Evolutionary conservation across 2,797 vertebrate species (phyloP).

Genomic region (Apogon hyalosoma): DNA sequence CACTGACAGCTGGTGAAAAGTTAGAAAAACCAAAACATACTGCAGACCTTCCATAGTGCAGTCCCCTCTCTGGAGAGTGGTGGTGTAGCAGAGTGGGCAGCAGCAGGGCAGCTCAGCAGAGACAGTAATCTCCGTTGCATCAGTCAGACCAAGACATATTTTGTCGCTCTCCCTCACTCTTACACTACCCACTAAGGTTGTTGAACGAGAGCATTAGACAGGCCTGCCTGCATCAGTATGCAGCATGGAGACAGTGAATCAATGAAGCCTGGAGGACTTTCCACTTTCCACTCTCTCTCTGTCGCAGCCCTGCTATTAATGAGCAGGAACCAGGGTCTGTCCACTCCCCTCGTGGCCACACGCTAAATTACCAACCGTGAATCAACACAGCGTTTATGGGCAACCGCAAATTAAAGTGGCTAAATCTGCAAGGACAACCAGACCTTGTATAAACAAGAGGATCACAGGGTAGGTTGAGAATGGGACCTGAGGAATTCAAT

Average conservation of each 20-base stretch:
- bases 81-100: constrained; percentile 42
- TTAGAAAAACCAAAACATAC: constrained; percentile 49
- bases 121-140: constrained; percentile 49
- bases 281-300: constrained; percentile 68
- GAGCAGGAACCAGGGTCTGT: constrained; percentile 77
- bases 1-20: constrained; percentile 57
- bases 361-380: constrained; percentile 87
- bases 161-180: constrained; percentile 6
- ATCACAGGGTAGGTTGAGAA: constrained; percentile 41
- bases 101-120: constrained; percentile 23
- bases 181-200: constrained; percentile 31
- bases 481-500: constrained; percentile 48
- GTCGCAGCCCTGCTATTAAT: constrained; percentile 82
- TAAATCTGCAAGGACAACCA: constrained; percentile 88
- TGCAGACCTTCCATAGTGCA: constrained; percentile 26
- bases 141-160: constrained; percentile 46
- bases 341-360: constrained; percentile 70
- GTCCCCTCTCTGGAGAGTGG: constrained; percentile 54
- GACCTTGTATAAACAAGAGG: constrained; percentile 83
- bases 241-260: constrained; percentile 74
- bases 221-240: constrained; percentile 75
- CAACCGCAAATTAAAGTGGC: constrained; percentile 88
- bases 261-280: constrained; percentile 82
- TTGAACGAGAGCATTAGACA: constrained; percentile 53
- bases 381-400: constrained; percentile 89